Percentiles rank a stretch among this genome's conserved stretches.
Evolutionary conservation across 2,888 invertebrate species (phyloP).

Genomic region (Pediacus dermestoides): DNA sequence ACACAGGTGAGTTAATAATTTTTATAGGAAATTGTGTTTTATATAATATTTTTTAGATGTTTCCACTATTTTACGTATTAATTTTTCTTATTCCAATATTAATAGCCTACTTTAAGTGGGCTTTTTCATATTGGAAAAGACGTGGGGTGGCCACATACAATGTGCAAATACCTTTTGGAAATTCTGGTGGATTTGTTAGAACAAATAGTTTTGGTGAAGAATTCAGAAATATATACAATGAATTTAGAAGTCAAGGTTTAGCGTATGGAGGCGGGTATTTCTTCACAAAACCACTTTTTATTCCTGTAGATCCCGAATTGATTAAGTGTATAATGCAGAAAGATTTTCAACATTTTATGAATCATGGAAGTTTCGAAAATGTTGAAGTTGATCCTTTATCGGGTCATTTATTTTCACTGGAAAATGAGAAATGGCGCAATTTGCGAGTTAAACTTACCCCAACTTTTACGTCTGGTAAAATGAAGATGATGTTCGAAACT

Average conservation of each 20-base stretch:
- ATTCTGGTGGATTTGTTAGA: background rate
- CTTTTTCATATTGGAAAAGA: conserved; percentile 15
- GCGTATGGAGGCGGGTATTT: conserved; percentile 33
- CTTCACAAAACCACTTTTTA: conserved; percentile 44
- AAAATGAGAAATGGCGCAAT: conserved; percentile 58
- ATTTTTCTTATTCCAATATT: no score
- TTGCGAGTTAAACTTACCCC: conserved; percentile 57
- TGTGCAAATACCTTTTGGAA: conserved; percentile 12
- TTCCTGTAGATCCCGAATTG: conserved; percentile 32
- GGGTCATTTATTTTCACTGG: conserved; percentile 55
- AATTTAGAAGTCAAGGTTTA: conserved; percentile 16
- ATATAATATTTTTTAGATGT: no score
- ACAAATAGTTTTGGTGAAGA: background rate
- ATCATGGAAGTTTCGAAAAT: conserved; percentile 58
- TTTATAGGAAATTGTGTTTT: no score
- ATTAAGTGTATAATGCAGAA: conserved; percentile 53
- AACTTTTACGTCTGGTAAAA: no score
- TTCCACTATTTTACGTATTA: no score
- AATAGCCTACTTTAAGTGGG: conserved; percentile 17
- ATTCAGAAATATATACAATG: conserved; percentile 14
- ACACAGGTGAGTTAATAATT: no score
- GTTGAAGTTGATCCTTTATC: conserved; percentile 57
- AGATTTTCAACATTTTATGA: conserved; percentile 57
- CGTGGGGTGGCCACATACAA: background rate
- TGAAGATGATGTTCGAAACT: no score